Conservation (phyloP, 2,888 invertebrate species). For the Opisthograptis luteolata region DNA sequence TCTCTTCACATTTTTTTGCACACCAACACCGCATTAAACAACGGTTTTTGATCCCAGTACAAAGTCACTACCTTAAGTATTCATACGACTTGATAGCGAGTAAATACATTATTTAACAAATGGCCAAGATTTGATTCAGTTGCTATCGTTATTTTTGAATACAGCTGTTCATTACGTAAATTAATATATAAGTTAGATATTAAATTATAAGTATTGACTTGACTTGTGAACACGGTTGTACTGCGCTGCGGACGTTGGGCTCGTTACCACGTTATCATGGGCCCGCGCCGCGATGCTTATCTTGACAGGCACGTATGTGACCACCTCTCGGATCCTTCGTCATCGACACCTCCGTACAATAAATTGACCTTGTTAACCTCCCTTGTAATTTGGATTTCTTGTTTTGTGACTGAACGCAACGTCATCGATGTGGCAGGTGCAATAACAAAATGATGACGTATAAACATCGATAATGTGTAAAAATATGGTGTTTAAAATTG, state of each 20-base stretch:
- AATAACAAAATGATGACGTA: not conserved
- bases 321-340: slow-evolving; percentile 64
- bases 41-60: too few species aligned
- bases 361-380: slow-evolving; percentile 67
- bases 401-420: slow-evolving; percentile 29
- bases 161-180: not conserved
- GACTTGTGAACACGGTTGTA: slow-evolving; percentile 53
- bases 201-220: not conserved
- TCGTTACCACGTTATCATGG: slow-evolving; percentile 73
- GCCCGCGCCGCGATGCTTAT: slow-evolving; percentile 65
- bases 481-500: too few species aligned
- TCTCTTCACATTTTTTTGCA: too few species aligned
- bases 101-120: too few species aligned
- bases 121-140: too few species aligned
- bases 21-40: too few species aligned
- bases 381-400: slow-evolving; percentile 49
- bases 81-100: too few species aligned
- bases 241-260: slow-evolving; percentile 61
- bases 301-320: slow-evolving; percentile 73
- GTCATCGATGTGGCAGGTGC: slow-evolving; percentile 34
- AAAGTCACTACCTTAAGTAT: too few species aligned
- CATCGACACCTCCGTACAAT: slow-evolving; percentile 71
- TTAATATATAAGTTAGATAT: not conserved
- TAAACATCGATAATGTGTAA: too few species aligned
- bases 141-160: not conserved